Base-by-base conservation (phyloP, 2,797 vertebrate genomes). In the Otolemur crassicaudatus region DNA sequence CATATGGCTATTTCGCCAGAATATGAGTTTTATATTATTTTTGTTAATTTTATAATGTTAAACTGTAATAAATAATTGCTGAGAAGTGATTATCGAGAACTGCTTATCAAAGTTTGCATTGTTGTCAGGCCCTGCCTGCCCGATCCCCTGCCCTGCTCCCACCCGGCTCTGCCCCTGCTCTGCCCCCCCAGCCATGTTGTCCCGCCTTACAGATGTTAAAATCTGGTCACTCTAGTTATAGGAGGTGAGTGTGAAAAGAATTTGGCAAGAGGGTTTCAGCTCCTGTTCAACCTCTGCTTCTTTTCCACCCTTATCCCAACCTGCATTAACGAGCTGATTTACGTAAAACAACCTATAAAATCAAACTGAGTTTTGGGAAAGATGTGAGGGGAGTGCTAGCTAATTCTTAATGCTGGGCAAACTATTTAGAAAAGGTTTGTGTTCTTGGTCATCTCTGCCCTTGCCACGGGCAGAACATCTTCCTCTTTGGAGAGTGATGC, bases 291-390 rank as follows among this genome's bases (percentile, higher is more conserved):
- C 17, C 7, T 27, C 40, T 40, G 69, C 53, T 7, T 86, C 92
- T 65, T n/a, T 34, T 87, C 77, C 56, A 76, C 73, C 10, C 31
- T 23, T 49, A 19, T 43, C 73, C 37, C 13, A 22, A 65, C 34
- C 27, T 58, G 11, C 49, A 56, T 82, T 72, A 80, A 86, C 10
- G 67, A 61, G 29, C 61, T 27, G 85, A 61, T 90, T 83, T 77
- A 87, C 46, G 7, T 61, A 23, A 77, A 69, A 82, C 49, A 90
- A 84, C 17, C 2, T 69, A 63, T 76, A 76, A 79, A 91, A 77
- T 82, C 79, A 93, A 72, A 31, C 70, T 76, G 25, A 76, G 49
- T 19, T 94, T 95, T 91, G 37, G 72, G 63, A 80, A 82, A 85
- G 70, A 10, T 17, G 22, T 16, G 53, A 23, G 13, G 83, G 76